These are phyloP conservation scores for Cyphomyrus discorhynchus DNA, from an alignment of 2,113 vertebrate species.

Conservation along the genomic window DNA sequence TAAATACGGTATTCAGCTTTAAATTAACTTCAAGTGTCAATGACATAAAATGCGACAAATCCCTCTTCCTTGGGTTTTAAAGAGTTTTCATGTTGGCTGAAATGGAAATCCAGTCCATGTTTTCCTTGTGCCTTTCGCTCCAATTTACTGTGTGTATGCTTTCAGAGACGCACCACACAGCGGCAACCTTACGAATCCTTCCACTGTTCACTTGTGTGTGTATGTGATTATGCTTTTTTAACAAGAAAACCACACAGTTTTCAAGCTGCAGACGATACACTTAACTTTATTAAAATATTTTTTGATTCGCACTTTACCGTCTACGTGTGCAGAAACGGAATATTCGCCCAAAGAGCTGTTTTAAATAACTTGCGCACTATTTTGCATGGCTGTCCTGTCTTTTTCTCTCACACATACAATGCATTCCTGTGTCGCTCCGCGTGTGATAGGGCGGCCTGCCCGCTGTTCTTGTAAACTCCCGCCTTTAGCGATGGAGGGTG, in stretches of 20 bases:
- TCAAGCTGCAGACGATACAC: background rate
- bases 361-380: conserved; percentile 63
- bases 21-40: background rate
- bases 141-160: conserved; percentile 70
- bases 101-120: conserved; percentile 50
- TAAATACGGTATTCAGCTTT: background rate
- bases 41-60: background rate
- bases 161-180: conserved; percentile 58
- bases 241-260: conserved; percentile 33
- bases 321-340: conserved; percentile 1
- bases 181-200: conserved; percentile 62
- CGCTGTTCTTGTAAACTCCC: conserved; percentile 77
- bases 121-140: conserved; percentile 52
- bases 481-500: conserved; percentile 58
- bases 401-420: conserved; percentile 65
- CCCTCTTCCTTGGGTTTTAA: background rate
- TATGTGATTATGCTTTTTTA: conserved; percentile 58
- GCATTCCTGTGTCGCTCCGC: conserved; percentile 72
- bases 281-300: conserved; percentile 19
- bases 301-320: conserved; percentile 19
- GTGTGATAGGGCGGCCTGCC: conserved; percentile 66
- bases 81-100: conserved; percentile 30
- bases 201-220: conserved; percentile 60
- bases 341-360: background rate
- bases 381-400: conserved; percentile 60